Evolutionary conservation across 1,140 invertebrate genomes (phyloP).

Genomic region (Diachasma alloeum): DNA sequence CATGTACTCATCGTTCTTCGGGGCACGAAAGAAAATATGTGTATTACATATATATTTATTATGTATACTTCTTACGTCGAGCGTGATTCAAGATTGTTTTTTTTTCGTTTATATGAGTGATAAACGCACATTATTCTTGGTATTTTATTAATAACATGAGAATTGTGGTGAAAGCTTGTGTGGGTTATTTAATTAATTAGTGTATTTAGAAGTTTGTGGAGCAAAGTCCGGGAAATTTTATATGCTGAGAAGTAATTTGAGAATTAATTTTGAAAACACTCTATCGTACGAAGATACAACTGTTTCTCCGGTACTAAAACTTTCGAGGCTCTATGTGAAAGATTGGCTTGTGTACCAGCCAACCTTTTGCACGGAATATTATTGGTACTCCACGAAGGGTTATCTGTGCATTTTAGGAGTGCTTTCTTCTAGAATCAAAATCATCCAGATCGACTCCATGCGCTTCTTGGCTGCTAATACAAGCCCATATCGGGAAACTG

Average conservation of each 20-base stretch:
- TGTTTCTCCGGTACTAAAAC: too few relatives aligned
- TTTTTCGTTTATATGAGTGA: not conserved
- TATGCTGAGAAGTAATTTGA: not conserved
- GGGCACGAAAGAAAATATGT: slow-evolving; percentile 1
- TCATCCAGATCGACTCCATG: too few relatives aligned
- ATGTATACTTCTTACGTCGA: slow-evolving; percentile 23
- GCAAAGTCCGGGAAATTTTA: too few relatives aligned
- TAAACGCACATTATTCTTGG: not conserved
- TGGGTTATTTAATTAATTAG: not conserved
- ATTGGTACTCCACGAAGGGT: too few relatives aligned
- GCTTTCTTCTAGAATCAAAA: too few relatives aligned
- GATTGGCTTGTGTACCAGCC: too few relatives aligned
- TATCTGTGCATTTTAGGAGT: too few relatives aligned
- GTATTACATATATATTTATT: slow-evolving; percentile 25
- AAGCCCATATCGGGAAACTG: not conserved
- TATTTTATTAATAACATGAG: not conserved
- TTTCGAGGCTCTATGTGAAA: too few relatives aligned
- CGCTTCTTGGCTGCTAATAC: too few relatives aligned
- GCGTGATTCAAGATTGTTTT: not conserved
- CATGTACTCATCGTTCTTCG: slow-evolving; percentile 20
- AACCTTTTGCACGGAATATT: too few relatives aligned
- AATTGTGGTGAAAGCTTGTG: not conserved
- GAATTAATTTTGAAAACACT: too few relatives aligned
- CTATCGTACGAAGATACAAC: too few relatives aligned
- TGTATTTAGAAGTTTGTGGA: not conserved